Base-by-base conservation (phyloP, 1,140 invertebrate genomes). In the Drosophila lacertosa region DNA sequence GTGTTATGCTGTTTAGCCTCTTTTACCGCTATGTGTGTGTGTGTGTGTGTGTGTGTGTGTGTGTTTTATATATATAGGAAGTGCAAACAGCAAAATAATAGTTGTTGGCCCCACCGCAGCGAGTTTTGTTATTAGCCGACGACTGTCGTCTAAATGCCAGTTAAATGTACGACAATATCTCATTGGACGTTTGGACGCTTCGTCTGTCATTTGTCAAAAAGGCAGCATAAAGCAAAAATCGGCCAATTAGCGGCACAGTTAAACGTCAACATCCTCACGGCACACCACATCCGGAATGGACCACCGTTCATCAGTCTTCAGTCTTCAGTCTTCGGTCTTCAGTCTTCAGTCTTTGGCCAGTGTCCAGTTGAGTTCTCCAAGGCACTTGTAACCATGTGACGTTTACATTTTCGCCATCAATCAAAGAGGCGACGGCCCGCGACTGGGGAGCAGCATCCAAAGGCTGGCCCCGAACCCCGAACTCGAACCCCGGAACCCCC, bases 231-330 rank as follows among this genome's bases (percentile, higher is more conserved):
- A 84, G 63, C 45, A 64, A 73, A 76, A 79, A 84, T 65, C 82
- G 81, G 37, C 81, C 81, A 86, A 86, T 86, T 86, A 86, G 77
- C 82, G 74, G 70, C 83, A 81, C 81, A 88, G 81, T 86, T 86
- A 86, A 86, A 86, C 81, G 81, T 86, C 82, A 86, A 86, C 81
- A 86, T 86, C 81, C 81, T 86, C 82, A 86, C 81, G 77, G 77
- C 81, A 67, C 81, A 70, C 39, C 57, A 88, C 82, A 86, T 88
- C 82, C 82, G 81, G 82, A 86, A 57, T 65, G 60, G 51, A 48
- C 37, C 39, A 50, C 65, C 40, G 50, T 11, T 37, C 10, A n/a
- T n/a, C n/a, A n/a, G n/a, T n/a, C n/a, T n/a, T n/a, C n/a, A n/a
- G n/a, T n/a, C n/a, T n/a, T n/a, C n/a, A n/a, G n/a, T n/a, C n/a